Conservation (phyloP, 2,888 invertebrate species). For the Callosobruchus maculatus region DNA sequence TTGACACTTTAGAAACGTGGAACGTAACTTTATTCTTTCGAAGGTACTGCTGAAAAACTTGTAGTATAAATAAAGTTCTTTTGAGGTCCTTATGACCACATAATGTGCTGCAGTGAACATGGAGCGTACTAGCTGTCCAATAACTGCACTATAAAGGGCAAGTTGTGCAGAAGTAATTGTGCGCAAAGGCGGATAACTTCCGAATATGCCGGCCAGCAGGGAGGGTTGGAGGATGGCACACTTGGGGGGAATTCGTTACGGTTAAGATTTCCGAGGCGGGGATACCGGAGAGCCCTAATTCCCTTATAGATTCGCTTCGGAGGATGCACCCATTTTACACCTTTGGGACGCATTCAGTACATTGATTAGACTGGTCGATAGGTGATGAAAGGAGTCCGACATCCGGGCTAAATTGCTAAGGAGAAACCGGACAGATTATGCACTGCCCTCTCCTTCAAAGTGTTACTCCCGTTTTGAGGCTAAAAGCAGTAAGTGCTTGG, state of each 20-base stretch:
- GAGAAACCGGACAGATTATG: not conserved
- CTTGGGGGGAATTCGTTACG: not conserved
- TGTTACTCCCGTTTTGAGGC: too few relatives aligned
- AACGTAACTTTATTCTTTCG: too few relatives aligned
- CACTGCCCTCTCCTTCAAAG: not conserved
- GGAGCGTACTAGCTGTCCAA: not conserved
- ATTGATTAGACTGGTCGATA: not conserved
- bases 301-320: not conserved
- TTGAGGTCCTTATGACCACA: too few relatives aligned
- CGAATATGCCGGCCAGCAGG: not conserved
- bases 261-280: not conserved
- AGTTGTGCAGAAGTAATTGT: not conserved
- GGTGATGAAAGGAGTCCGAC: not conserved
- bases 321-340: not conserved
- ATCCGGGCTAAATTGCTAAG: not conserved
- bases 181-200: not conserved
- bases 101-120: too few relatives aligned
- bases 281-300: not conserved
- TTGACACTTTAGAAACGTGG: too few relatives aligned
- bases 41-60: too few relatives aligned
- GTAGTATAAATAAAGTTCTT: too few relatives aligned
- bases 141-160: not conserved
- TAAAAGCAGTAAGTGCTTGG: too few relatives aligned
- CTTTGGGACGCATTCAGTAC: not conserved
- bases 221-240: not conserved